A percentile compares a stretch with the other conserved stretches of the same genome.
These are phyloP conservation scores for Solen grandis DNA, from an alignment of 1,140 invertebrate species.

Conservation along the genomic window DNA sequence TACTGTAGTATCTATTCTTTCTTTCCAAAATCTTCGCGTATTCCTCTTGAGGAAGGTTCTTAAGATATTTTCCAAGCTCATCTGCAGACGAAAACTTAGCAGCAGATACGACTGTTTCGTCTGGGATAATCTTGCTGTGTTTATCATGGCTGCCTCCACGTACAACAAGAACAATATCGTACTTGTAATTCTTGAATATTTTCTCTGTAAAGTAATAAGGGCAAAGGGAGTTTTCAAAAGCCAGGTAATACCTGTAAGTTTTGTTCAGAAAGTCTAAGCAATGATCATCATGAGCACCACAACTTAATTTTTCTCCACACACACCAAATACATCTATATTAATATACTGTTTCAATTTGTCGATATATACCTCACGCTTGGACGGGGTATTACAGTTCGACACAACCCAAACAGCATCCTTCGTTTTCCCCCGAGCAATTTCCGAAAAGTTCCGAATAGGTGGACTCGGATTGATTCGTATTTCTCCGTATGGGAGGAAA, in stretches of 20 bases:
- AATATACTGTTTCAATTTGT: conserved; percentile 32
- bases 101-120: conserved; percentile 36
- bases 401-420: conserved; percentile 2
- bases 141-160: background rate
- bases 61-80: no score
- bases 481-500: conserved; percentile 16
- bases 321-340: conserved; percentile 18
- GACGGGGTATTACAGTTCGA: conserved; percentile 27
- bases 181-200: conserved; percentile 42
- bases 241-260: conserved; percentile 33
- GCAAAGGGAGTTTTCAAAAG: conserved; percentile 44
- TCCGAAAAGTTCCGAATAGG: background rate
- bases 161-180: conserved; percentile 17
- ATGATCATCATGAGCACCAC: conserved; percentile 38
- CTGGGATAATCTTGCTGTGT: conserved; percentile 12
- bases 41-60: background rate
- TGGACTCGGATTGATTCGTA: background rate
- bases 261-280: conserved; percentile 40
- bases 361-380: conserved; percentile 7
- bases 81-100: conserved; percentile 8
- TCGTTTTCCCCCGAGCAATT: conserved; percentile 24
- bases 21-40: conserved; percentile 8
- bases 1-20: conserved; percentile 11
- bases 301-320: conserved; percentile 11
- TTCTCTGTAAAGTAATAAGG: conserved; percentile 34